Percentiles rank a stretch among this genome's conserved stretches.
Conservation (phyloP, 1,140 invertebrate genomes). For the Varroa destructor region DNA sequence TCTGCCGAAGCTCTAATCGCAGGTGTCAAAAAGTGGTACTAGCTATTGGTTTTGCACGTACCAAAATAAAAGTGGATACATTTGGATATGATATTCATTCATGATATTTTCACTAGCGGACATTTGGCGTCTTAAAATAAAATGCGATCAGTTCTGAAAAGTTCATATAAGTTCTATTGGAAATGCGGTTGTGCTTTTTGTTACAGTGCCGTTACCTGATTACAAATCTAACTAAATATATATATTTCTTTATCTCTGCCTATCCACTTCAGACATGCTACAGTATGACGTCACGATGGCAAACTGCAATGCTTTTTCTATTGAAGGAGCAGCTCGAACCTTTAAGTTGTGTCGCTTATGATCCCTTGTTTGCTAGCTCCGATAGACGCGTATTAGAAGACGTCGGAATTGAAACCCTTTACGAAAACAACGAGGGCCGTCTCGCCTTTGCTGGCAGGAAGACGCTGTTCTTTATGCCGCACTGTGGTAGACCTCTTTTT, state of each 20-base stretch:
- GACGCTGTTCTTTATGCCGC: conserved; percentile 21
- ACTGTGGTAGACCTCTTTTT: conserved; percentile 17
- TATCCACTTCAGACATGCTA: neutral
- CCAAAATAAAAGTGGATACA: too few relatives aligned
- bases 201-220: too few relatives aligned
- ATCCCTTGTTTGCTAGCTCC: neutral
- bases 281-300: conserved; percentile 13
- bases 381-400: neutral
- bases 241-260: neutral
- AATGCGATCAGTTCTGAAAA: too few relatives aligned
- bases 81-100: too few relatives aligned
- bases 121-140: too few relatives aligned
- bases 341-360: neutral
- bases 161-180: too few relatives aligned
- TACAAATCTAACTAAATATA: too few relatives aligned
- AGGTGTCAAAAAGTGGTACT: too few relatives aligned
- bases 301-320: conserved; percentile 5
- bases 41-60: too few relatives aligned
- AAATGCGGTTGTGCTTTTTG: too few relatives aligned
- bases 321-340: neutral
- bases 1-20: too few relatives aligned
- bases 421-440: conserved; percentile 14
- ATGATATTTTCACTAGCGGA: too few relatives aligned
- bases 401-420: neutral
- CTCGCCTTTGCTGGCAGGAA: neutral